Evolutionary conservation across 2,888 invertebrate species (phyloP).

Genomic region (Didymodactylos carnosus): DNA sequence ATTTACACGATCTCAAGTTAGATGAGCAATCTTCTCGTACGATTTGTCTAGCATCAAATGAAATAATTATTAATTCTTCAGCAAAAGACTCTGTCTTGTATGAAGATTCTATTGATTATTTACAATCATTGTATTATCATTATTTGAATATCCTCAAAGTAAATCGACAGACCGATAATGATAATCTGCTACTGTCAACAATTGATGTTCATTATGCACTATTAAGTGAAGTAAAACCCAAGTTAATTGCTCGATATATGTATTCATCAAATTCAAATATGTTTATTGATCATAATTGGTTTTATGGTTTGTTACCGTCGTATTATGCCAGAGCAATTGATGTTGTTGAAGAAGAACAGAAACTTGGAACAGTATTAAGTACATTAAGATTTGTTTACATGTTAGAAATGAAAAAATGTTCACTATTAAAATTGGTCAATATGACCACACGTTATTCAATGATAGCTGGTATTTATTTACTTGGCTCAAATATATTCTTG

Average conservation of each 20-base stretch:
- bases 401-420: neutral
- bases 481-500: neutral
- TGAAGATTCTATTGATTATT: neutral
- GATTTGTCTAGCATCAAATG: neutral
- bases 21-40: neutral
- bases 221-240: too few species aligned
- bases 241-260: too few species aligned
- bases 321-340: neutral
- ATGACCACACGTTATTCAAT: neutral
- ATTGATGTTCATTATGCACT: too few species aligned
- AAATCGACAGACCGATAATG: neutral
- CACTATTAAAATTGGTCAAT: neutral
- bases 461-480: neutral
- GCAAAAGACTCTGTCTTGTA: neutral
- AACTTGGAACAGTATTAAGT: neutral
- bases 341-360: neutral
- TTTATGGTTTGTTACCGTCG: neutral
- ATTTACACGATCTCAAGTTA: neutral
- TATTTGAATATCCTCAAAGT: neutral
- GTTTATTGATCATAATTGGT: neutral
- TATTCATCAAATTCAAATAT: neutral
- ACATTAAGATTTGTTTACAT: neutral
- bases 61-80: neutral
- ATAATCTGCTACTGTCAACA: too few species aligned
- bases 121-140: neutral